These are phyloP conservation scores for Anoncus sp. DNA, from an alignment of 2,888 invertebrate species.

Conservation along the genomic window DNA sequence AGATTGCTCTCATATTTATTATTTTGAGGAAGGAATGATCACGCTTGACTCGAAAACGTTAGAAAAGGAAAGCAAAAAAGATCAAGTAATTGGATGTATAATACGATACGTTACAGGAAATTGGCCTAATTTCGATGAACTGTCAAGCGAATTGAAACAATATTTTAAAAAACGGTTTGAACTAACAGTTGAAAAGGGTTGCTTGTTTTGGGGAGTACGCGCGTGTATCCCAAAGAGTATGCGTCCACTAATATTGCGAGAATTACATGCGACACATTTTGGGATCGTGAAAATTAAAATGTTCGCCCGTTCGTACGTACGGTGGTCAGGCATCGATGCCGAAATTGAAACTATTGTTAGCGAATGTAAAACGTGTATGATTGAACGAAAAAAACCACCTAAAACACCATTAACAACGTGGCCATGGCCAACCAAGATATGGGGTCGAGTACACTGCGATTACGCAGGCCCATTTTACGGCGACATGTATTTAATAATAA, in stretches of 20 bases:
- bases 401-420: conserved; percentile 46
- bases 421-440: conserved; percentile 63
- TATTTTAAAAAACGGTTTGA: conserved; percentile 29
- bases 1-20: no score
- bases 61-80: conserved; percentile 24
- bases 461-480: conserved; percentile 42
- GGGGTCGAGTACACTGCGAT: conserved; percentile 67
- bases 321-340: conserved; percentile 12
- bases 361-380: no score
- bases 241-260: background rate
- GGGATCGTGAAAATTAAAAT: conserved; percentile 47
- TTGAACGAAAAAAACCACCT: no score
- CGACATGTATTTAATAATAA: no score
- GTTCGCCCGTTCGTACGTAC: conserved; percentile 25
- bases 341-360: background rate
- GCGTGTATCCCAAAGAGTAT: conserved; percentile 14
- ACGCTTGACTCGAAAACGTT: conserved; percentile 27
- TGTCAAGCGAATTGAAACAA: conserved; percentile 8
- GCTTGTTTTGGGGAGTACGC: background rate
- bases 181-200: no score
- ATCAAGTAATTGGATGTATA: background rate
- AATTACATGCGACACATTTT: conserved; percentile 29
- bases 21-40: background rate
- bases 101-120: no score
- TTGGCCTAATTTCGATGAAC: no score